Evolutionary conservation across 2,113 vertebrate genomes (phyloP).

Genomic region (Pedetes capensis): DNA sequence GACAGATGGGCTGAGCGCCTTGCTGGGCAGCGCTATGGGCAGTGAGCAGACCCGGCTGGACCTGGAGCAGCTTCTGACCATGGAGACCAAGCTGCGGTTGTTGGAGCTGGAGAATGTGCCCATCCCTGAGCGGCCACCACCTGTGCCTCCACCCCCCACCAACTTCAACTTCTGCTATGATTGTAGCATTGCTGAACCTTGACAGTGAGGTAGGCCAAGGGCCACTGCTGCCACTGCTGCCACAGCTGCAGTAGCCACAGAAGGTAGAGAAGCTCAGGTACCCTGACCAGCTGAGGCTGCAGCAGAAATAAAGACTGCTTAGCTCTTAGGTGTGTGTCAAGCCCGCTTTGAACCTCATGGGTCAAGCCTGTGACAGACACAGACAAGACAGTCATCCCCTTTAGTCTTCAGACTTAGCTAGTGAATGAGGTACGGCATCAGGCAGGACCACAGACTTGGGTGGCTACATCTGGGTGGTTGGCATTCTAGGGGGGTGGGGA

Average conservation of each 20-base stretch:
- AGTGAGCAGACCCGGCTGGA: conserved; percentile 94
- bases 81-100: conserved; percentile 97
- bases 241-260: neutral
- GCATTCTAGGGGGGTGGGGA: neutral
- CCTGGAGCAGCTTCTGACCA: conserved; percentile 95
- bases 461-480: neutral
- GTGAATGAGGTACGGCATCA: neutral
- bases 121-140: conserved; percentile 91
- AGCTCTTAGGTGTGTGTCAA: neutral
- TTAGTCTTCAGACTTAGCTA: conserved; percentile 17
- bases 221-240: neutral
- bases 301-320: conserved; percentile 71
- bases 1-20: conserved; percentile 93
- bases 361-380: neutral
- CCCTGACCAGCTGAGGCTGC: neutral
- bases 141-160: conserved; percentile 93
- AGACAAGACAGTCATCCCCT: neutral
- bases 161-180: conserved; percentile 98
- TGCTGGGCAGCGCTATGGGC: conserved; percentile 93
- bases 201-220: neutral
- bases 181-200: conserved; percentile 84
- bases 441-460: neutral
- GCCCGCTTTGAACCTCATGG: conserved; percentile 17
- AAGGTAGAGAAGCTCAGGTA: neutral
- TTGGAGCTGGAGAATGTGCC: conserved; percentile 95